A percentile compares a stretch with the other conserved stretches of the same genome.
phyloP scores from a whole-genome alignment of 2,888 invertebrate species.

The Scelioninae gen. 1 region DNA sequence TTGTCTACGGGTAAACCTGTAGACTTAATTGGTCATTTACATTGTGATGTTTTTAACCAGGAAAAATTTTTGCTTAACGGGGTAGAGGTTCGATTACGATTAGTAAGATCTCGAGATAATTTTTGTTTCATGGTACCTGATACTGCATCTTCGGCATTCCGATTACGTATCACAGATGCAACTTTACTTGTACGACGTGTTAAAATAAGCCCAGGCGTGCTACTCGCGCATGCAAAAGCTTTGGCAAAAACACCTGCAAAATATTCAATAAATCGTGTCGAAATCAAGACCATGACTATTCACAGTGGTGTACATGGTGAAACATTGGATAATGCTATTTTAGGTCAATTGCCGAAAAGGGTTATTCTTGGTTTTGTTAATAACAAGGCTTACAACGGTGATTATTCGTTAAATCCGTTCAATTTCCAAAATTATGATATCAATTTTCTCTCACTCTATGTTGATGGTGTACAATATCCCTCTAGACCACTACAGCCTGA shows the following conservation, averaged over 20 bases:
- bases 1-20: background rate
- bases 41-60: constrained; percentile 72
- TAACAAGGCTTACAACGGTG: constrained; percentile 71
- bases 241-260: constrained; percentile 67
- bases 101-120: constrained; percentile 47
- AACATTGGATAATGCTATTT: constrained; percentile 76
- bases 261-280: constrained; percentile 46
- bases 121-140: constrained; percentile 48
- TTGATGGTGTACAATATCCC: constrained; percentile 49
- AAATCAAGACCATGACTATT: constrained; percentile 72
- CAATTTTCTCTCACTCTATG: constrained; percentile 13
- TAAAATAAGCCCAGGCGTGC: constrained; percentile 71
- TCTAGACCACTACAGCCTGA: constrained; percentile 70
- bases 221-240: constrained; percentile 72
- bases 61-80: constrained; percentile 72
- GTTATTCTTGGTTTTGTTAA: constrained; percentile 76
- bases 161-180: constrained; percentile 46
- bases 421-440: constrained; percentile 66
- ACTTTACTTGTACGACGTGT: constrained; percentile 70
- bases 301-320: constrained; percentile 71
- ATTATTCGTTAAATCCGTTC: constrained; percentile 54
- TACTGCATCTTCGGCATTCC: constrained; percentile 40
- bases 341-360: constrained; percentile 76
- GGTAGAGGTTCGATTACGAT: constrained; percentile 66
- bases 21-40: constrained; percentile 63